Percentiles rank a stretch among this genome's conserved stretches.
These are phyloP conservation scores for Myotis davidii DNA, from an alignment of 2,113 vertebrate species.

Conservation along the genomic window DNA sequence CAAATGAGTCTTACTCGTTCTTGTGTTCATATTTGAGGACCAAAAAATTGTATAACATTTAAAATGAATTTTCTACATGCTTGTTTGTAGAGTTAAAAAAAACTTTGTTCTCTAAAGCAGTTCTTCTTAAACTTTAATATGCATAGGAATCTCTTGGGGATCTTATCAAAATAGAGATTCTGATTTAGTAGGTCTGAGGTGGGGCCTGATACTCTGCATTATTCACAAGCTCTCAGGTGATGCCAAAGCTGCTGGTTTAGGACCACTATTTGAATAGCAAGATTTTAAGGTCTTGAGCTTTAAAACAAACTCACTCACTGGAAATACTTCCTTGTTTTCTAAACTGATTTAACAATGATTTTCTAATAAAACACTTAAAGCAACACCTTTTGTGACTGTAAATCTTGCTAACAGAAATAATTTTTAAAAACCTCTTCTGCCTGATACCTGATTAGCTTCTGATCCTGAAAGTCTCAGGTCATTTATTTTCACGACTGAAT, in stretches of 20 bases:
- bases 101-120: constrained; percentile 7
- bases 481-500: constrained; percentile 1
- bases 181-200: background rate
- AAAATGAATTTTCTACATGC: background rate
- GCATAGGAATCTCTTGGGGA: background rate
- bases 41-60: background rate
- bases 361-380: constrained; percentile 26
- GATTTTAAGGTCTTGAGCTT: background rate
- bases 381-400: background rate
- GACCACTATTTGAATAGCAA: constrained; percentile 5
- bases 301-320: background rate
- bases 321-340: constrained; percentile 30
- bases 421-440: constrained; percentile 47
- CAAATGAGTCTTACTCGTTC: constrained; percentile 16
- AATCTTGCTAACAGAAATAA: constrained; percentile 46
- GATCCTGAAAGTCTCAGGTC: background rate
- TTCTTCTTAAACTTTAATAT: constrained; percentile 4
- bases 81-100: constrained; percentile 42
- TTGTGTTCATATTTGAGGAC: constrained; percentile 32
- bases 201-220: background rate
- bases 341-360: constrained; percentile 9
- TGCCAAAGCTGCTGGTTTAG: background rate
- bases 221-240: background rate
- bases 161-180: constrained; percentile 22
- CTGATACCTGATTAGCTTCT: constrained; percentile 21